A percentile compares a stretch with the other conserved stretches of the same genome.
Conservation (phyloP, 2,113 vertebrate genomes). For the Limnothrissa miodon region DNA sequence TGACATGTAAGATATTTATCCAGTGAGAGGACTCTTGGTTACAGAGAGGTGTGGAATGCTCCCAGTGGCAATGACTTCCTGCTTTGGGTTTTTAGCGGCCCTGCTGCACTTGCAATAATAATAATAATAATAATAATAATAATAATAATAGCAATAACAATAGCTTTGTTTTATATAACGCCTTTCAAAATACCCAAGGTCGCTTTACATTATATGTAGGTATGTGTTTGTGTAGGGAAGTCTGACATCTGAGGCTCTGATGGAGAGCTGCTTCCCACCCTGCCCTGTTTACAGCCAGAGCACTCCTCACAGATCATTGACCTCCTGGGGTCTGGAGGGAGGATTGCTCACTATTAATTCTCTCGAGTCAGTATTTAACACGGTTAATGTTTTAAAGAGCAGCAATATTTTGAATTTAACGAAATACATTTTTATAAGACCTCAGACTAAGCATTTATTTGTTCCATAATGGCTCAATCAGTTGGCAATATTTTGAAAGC, state of each 20-base stretch:
- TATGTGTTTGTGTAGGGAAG: too few relatives aligned
- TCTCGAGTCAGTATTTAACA: neutral
- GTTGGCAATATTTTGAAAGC: neutral
- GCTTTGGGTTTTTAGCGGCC: constrained; percentile 17
- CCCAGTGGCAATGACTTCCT: constrained; percentile 15
- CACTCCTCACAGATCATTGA: neutral
- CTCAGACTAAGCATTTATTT: too few relatives aligned
- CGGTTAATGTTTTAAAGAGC: neutral
- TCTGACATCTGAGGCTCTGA: neutral
- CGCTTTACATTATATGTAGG: too few relatives aligned
- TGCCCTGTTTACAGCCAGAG: neutral
- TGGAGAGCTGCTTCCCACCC: neutral
- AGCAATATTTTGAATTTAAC: neutral
- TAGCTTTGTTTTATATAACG: too few relatives aligned
- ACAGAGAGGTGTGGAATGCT: constrained; percentile 11
- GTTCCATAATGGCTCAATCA: neutral
- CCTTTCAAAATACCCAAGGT: too few relatives aligned
- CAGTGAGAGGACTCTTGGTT: constrained; percentile 44
- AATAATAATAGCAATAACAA: too few relatives aligned
- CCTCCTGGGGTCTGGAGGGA: neutral
- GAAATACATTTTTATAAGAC: too few relatives aligned
- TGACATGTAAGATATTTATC: constrained; percentile 40
- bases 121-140: too few relatives aligned
- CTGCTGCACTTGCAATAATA: neutral
- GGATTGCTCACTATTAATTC: neutral